Evolutionary conservation across 2,888 invertebrate genomes (phyloP).

Genomic region (Hermodice carunculata): DNA sequence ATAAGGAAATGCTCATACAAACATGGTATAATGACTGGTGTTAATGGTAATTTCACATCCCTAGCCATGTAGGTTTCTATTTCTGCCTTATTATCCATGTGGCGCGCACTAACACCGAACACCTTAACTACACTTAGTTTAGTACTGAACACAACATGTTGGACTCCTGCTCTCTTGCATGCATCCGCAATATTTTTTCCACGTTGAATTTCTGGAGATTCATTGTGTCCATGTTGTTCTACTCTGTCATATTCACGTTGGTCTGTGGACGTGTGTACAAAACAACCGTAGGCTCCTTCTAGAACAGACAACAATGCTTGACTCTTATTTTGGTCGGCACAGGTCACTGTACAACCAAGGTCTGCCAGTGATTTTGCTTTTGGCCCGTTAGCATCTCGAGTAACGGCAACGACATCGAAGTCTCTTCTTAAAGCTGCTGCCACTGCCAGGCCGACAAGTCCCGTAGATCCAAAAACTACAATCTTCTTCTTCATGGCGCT

Average conservation of each 20-base stretch:
- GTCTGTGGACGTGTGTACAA: conserved; percentile 57
- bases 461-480: background rate
- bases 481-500: background rate
- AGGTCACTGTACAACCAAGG: too few relatives aligned
- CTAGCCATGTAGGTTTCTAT: conserved; percentile 53
- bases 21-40: conserved; percentile 56
- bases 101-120: conserved; percentile 54
- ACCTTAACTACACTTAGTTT: conserved; percentile 54
- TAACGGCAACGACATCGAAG: background rate
- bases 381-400: too few relatives aligned
- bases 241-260: conserved; percentile 9
- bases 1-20: conserved; percentile 56
- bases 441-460: background rate
- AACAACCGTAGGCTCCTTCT: conserved; percentile 48
- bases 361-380: too few relatives aligned
- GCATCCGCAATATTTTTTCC: conserved; percentile 60
- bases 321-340: background rate
- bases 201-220: conserved; percentile 48
- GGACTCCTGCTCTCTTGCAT: conserved; percentile 46
- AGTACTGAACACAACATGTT: conserved; percentile 59
- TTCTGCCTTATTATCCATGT: conserved; percentile 62
- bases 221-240: too few relatives aligned
- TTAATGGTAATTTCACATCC: conserved; percentile 49
- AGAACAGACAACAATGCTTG: conserved; percentile 31
- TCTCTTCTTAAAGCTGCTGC: background rate